Conservation (phyloP, 2,797 vertebrate species). For the Characodon lateralis region DNA sequence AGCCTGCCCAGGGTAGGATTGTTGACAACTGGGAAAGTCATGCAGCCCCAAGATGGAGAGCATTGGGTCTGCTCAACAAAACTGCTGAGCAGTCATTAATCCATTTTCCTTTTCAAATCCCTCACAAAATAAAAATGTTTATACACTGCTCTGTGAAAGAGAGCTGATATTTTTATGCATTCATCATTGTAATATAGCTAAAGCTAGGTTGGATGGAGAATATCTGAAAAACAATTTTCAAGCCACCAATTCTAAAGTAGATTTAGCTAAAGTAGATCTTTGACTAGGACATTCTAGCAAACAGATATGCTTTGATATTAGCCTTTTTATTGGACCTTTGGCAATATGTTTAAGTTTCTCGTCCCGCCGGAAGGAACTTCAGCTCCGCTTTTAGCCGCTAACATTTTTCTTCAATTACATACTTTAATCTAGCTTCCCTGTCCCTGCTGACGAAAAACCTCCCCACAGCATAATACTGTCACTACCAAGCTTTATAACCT, state of each 20-base stretch:
- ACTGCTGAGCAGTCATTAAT: not conserved
- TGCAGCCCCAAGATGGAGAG: constrained; percentile 18
- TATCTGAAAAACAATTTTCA: no score
- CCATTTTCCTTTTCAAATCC: constrained; percentile 11
- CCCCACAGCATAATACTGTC: not conserved
- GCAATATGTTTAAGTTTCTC: no score
- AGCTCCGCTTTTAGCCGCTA: no score
- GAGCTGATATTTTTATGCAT: not conserved
- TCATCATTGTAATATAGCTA: not conserved
- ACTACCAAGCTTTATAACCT: not conserved
- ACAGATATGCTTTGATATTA: no score
- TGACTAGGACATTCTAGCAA: not conserved
- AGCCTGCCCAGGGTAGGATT: constrained; percentile 51
- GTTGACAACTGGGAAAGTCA: constrained; percentile 50
- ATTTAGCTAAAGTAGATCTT: not conserved
- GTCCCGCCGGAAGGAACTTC: no score
- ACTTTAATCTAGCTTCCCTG: not conserved
- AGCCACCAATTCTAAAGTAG: not conserved
- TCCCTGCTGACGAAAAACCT: not conserved
- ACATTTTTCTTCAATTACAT: no score
- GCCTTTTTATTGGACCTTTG: no score
- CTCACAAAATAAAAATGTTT: not conserved
- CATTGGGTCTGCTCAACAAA: constrained; percentile 8
- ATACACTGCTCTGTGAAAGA: not conserved
- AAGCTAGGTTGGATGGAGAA: no score